These are phyloP conservation scores for Amphipoea lucens DNA, from an alignment of 2,888 invertebrate genomes.

Conservation along the genomic window DNA sequence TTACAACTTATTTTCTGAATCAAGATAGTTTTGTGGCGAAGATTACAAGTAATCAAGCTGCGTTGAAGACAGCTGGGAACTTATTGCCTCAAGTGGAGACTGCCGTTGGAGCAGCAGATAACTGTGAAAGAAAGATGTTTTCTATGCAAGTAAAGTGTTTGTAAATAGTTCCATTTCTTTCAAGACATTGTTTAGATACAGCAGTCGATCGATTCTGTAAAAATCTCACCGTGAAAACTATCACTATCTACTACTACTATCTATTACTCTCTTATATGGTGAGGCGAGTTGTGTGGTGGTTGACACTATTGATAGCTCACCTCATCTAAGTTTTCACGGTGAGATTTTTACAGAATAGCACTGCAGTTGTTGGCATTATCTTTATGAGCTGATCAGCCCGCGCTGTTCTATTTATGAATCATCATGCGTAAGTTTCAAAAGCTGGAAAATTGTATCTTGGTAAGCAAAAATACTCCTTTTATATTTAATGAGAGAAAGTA, in stretches of 20 bases:
- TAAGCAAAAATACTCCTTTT: not conserved
- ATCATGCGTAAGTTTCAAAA: not conserved
- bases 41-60: conserved; percentile 27
- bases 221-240: too few relatives aligned
- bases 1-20: conserved; percentile 50
- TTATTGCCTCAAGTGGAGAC: not conserved
- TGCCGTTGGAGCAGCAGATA: not conserved
- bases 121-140: not conserved
- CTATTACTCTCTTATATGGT: too few relatives aligned
- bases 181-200: not conserved
- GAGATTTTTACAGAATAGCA: too few relatives aligned
- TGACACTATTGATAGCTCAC: too few relatives aligned
- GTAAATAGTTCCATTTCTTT: not conserved
- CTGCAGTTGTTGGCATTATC: not conserved
- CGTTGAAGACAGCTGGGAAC: conserved; percentile 14
- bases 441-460: not conserved
- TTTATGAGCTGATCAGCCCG: not conserved
- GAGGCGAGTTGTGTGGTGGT: too few relatives aligned
- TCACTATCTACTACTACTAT: too few relatives aligned
- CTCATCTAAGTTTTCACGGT: too few relatives aligned
- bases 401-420: not conserved
- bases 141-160: not conserved
- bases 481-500: not conserved
- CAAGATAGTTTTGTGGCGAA: conserved; percentile 25
- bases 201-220: not conserved